These are phyloP conservation scores for Meloidogyne hapla DNA, from an alignment of 1,140 invertebrate genomes.

Conservation along the genomic window DNA sequence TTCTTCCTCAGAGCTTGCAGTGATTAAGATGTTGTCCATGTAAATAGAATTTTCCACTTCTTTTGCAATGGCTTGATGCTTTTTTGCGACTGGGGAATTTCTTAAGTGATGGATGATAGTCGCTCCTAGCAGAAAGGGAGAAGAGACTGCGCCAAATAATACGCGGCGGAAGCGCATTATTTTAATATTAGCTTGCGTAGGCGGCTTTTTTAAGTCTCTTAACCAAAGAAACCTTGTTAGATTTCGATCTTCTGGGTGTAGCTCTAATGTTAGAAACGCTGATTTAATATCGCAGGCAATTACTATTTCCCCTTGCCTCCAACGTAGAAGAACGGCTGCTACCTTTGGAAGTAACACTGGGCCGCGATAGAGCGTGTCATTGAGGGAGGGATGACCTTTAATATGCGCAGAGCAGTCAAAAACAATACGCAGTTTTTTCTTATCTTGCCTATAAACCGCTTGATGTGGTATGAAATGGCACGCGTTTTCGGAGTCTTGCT, in stretches of 20 bases:
- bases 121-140: background rate
- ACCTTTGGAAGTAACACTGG: slow-evolving; percentile 23
- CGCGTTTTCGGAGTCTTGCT: background rate
- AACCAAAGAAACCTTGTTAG: slow-evolving; percentile 25
- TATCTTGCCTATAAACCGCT: slow-evolving; percentile 49
- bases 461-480: slow-evolving; percentile 66
- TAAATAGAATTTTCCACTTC: slow-evolving; percentile 18
- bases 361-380: slow-evolving; percentile 32
- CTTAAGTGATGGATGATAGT: slow-evolving; percentile 13
- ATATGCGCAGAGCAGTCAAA: slow-evolving; percentile 62
- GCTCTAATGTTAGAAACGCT: slow-evolving; percentile 7
- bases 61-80: background rate
- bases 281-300: slow-evolving; percentile 12
- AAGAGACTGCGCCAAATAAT: slow-evolving; percentile 15
- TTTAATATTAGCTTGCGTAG: background rate
- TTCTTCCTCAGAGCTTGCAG: background rate
- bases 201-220: slow-evolving; percentile 20
- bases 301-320: background rate
- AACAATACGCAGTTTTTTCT: slow-evolving; percentile 59
- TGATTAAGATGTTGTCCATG: slow-evolving; percentile 22
- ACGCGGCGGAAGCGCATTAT: slow-evolving; percentile 23
- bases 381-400: slow-evolving; percentile 31
- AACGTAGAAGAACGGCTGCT: slow-evolving; percentile 20
- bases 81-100: slow-evolving; percentile 1
- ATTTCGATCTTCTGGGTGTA: slow-evolving; percentile 22